Conservation (phyloP, 2,113 vertebrate genomes). For the Cricetomys ansorgei region DNA sequence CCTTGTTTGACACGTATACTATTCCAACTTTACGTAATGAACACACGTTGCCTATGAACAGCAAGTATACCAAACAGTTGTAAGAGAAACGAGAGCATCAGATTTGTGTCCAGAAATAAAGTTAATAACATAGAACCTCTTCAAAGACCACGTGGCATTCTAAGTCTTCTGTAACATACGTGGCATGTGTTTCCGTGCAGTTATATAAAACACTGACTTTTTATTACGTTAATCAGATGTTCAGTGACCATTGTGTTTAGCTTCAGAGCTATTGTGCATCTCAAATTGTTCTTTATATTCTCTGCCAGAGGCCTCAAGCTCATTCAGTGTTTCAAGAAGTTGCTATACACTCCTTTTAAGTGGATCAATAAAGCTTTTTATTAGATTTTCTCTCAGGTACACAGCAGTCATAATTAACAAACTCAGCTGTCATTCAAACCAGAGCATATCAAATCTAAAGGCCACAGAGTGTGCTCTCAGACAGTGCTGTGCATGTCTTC, state of each 20-base stretch:
- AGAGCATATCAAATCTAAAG: conserved; percentile 39
- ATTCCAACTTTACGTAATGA: not conserved
- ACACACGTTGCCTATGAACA: not conserved
- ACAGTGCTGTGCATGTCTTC: not conserved
- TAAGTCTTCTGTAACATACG: not conserved
- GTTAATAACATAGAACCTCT: not conserved
- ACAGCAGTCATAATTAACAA: conserved; percentile 50
- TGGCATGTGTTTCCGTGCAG: not conserved
- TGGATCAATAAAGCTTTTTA: conserved; percentile 39
- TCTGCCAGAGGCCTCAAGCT: not conserved
- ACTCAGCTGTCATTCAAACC: conserved; percentile 40
- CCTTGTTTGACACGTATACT: not conserved
- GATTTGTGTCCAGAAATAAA: not conserved
- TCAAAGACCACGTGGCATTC: not conserved
- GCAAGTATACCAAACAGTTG: not conserved
- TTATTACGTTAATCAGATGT: not conserved
- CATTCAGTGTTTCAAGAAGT: conserved; percentile 9
- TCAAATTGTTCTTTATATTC: not conserved
- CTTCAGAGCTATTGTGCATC: not conserved
- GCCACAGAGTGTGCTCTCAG: not conserved
- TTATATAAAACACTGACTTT: not conserved
- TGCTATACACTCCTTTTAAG: conserved; percentile 2
- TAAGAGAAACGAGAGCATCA: not conserved
- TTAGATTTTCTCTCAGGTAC: conserved; percentile 30
- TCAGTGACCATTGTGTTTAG: not conserved